A percentile compares a stretch with the other conserved stretches of the same genome.
Evolutionary conservation across 1,140 invertebrate genomes (phyloP).

Genomic region (Solenopsis invicta): DNA sequence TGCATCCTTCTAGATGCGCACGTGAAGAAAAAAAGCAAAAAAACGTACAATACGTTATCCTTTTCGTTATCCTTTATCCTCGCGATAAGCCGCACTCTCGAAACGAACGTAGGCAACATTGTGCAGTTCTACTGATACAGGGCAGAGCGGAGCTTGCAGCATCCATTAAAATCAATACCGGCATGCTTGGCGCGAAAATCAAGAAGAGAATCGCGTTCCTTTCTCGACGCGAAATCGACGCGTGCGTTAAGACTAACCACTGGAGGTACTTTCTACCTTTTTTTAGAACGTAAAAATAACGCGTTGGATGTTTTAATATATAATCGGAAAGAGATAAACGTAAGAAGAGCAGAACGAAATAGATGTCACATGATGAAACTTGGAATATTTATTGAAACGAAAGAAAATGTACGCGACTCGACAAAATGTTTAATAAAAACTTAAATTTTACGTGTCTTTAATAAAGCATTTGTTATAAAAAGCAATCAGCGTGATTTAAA

Average conservation of each 20-base stretch:
- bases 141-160: slow-evolving; percentile 67
- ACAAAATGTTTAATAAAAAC: background rate
- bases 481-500: background rate
- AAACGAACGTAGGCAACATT: slow-evolving; percentile 18
- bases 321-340: background rate
- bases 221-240: slow-evolving; percentile 5
- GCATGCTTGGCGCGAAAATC: slow-evolving; percentile 75
- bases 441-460: background rate
- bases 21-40: background rate
- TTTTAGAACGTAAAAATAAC: background rate
- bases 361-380: background rate
- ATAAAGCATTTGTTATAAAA: background rate
- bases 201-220: slow-evolving; percentile 63
- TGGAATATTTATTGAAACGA: background rate
- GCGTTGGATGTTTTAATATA: background rate
- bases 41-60: slow-evolving; percentile 16
- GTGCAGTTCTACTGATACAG: slow-evolving; percentile 56
- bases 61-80: slow-evolving; percentile 21
- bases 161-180: slow-evolving; percentile 84
- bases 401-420: background rate
- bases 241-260: slow-evolving; percentile 6
- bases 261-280: background rate
- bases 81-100: background rate
- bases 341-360: background rate
- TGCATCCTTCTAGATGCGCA: background rate